Evolutionary conservation across 2,113 vertebrate species (phyloP).

Genomic region (Cnemophilus loriae): DNA sequence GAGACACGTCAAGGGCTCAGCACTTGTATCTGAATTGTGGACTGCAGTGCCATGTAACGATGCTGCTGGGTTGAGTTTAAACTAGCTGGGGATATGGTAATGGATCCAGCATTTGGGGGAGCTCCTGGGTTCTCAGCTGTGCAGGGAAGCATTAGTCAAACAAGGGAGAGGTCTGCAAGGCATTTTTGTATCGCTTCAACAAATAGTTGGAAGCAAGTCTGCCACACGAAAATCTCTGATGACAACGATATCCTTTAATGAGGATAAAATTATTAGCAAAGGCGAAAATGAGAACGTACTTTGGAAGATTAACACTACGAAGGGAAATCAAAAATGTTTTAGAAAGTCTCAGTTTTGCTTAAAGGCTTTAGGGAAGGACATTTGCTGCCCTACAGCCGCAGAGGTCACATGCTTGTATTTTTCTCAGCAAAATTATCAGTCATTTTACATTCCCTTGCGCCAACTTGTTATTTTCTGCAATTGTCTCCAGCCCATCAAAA

Average conservation of each 20-base stretch:
- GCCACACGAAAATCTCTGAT: background rate
- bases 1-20: background rate
- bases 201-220: conserved; percentile 8
- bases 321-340: background rate
- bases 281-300: background rate
- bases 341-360: background rate
- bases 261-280: background rate
- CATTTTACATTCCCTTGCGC: background rate
- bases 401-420: background rate
- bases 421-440: conserved; percentile 38
- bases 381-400: background rate
- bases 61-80: background rate
- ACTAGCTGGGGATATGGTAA: background rate
- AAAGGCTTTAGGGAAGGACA: background rate
- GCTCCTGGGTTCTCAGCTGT: background rate
- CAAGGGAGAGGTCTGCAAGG: background rate
- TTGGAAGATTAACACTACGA: background rate
- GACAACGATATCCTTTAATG: background rate
- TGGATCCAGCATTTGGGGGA: background rate
- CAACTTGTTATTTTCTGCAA: conserved; percentile 44
- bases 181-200: background rate
- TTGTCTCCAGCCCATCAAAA: background rate
- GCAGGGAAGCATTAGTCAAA: background rate
- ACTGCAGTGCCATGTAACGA: background rate
- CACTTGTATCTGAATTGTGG: background rate